These are phyloP conservation scores for Falcaria lacertinaria DNA, from an alignment of 2,888 invertebrate species.

Conservation along the genomic window DNA sequence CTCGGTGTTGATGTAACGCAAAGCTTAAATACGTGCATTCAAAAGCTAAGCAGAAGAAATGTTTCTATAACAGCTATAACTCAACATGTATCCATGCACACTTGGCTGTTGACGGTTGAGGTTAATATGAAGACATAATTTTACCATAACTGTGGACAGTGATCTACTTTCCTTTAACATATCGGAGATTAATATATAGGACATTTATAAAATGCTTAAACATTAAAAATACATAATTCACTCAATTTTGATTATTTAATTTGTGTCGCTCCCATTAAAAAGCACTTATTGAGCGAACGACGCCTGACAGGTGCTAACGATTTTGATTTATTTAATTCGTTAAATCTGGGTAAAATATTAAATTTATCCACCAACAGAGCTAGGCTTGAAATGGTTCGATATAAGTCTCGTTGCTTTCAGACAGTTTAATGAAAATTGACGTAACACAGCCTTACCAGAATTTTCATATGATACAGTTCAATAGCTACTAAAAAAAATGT, in stretches of 20 bases:
- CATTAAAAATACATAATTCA: constrained; percentile 5
- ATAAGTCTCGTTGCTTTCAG: background rate
- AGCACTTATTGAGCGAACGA: constrained; percentile 36
- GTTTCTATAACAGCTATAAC: too few relatives aligned
- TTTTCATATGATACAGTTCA: too few relatives aligned
- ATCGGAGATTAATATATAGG: too few relatives aligned
- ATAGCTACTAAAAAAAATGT: too few relatives aligned
- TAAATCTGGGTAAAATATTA: constrained; percentile 33
- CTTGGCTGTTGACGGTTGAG: too few relatives aligned
- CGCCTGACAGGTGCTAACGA: constrained; percentile 35
- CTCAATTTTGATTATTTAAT: constrained; percentile 26
- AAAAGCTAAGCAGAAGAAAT: too few relatives aligned
- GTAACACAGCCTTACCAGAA: background rate
- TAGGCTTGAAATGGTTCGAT: constrained; percentile 7
- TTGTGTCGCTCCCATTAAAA: constrained; percentile 33
- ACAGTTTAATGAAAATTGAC: background rate
- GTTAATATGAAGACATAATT: too few relatives aligned
- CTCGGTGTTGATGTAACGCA: background rate
- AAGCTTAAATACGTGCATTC: too few relatives aligned
- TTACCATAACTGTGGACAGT: too few relatives aligned
- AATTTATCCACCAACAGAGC: constrained; percentile 30
- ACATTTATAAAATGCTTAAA: constrained; percentile 3
- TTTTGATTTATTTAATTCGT: constrained; percentile 46
- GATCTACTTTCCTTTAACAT: too few relatives aligned
- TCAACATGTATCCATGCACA: too few relatives aligned